Base-by-base conservation (phyloP, 2,888 invertebrate genomes). In the Laspeyria flexula region DNA sequence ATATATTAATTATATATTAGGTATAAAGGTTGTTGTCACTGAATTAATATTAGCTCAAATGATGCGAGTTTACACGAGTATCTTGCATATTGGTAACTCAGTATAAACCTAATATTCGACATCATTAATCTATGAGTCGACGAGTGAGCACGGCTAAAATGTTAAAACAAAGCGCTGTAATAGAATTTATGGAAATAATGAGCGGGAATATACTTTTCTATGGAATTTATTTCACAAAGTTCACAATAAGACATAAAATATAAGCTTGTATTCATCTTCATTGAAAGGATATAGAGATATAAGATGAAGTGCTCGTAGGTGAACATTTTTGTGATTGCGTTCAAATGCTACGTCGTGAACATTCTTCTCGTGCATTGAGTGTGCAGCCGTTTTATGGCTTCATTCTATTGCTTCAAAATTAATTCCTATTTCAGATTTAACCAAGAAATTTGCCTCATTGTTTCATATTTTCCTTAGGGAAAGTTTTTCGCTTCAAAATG, bases 321-420 rank as follows among this genome's bases (percentile, higher is more conserved):
- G 60, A 64, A 49, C 42, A 60, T 63, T 71, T 52, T 64, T 57
- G 54, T 68, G 58, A 68, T 61, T 60, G 61, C 52, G 60, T 70
- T 73, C 71, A 71, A 71, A 66, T 50, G 50, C 49, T 60, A 60
- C 52, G 44, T 57, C 50, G 43, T 52, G 51, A 69, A 71, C 66
- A 77, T 77, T 79, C 70, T 65, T 70, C 68, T 55, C 71, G 58
- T 62, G 53, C 55, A 55, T 48, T 53, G 38, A 65, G 51, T 61
- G 60, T 61, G 44, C 60, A 44, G 46, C 64, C 59, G 52, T 65
- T 75, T 71, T 68, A 73, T 61, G 58, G 58, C 71, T 73, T 65
- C 62, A 73, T 75, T 71, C 57, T 65, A 55, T 56, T 47, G 51
- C 51, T 34, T 60, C 35, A 30, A 71, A 75, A 75, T 69, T 69